Evolutionary conservation across 2,797 vertebrate genomes (phyloP).

Genomic region (Todus mexicanus): DNA sequence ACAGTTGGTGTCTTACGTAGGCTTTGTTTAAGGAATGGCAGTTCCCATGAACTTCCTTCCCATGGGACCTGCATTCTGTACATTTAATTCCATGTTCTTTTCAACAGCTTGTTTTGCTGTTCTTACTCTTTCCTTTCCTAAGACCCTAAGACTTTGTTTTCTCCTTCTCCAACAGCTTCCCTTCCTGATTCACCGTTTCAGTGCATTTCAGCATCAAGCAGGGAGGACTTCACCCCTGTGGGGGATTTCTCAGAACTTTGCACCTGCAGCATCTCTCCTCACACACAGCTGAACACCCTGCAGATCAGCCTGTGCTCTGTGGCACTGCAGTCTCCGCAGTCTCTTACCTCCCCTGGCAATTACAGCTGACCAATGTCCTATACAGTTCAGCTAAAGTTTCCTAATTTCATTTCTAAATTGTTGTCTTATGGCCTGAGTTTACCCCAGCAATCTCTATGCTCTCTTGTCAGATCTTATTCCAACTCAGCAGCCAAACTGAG

Average conservation of each 20-base stretch:
- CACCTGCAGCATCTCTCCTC: not conserved
- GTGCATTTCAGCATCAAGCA: not conserved
- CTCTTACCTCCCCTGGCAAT: not conserved
- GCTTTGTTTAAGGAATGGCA: not conserved
- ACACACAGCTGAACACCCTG: not conserved
- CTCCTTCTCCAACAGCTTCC: not conserved
- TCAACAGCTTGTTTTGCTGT: not conserved
- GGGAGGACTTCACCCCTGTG: not conserved
- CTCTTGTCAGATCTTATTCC: not conserved
- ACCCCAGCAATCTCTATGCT: not conserved
- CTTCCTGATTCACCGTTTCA: not conserved
- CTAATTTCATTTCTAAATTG: not conserved
- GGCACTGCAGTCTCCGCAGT: not conserved
- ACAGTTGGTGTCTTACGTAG: not conserved
- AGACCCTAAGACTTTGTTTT: not conserved
- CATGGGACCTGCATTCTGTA: not conserved
- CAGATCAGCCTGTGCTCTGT: not conserved
- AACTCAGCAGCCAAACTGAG: not conserved
- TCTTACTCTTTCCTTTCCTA: not conserved
- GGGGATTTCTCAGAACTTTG: not conserved
- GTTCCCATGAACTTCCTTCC: not conserved
- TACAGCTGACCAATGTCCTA: not conserved
- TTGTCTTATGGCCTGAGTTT: not conserved
- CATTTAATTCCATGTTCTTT: not conserved
- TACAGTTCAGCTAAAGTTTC: not conserved